Base-by-base conservation (phyloP, 1,140 invertebrate genomes). In the Lutraria rhynchaena region DNA sequence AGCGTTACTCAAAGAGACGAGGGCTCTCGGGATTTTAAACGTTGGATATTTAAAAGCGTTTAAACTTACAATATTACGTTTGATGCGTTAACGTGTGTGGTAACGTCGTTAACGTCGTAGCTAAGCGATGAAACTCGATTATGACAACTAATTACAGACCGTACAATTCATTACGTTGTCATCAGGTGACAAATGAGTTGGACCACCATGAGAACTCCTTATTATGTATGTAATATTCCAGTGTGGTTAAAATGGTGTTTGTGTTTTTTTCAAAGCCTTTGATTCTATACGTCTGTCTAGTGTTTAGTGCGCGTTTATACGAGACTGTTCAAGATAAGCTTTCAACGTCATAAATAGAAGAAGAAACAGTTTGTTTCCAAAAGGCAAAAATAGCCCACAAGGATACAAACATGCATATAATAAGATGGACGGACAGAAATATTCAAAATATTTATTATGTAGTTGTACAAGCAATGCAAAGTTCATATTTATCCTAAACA, bases 81-180 rank as follows among this genome's bases (percentile, higher is more conserved):
- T 46, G 41, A 27, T 29, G 58, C 57, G 44, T 51, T 55, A 74
- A 65, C 65, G 71, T 76, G 71, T 82, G 81, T 75, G 70, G 78
- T 49, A 60, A 33, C 19, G 24, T 60, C 41, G 46, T 71, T 60
- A 73, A 55, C 44, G 76, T 46, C 55, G 49, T 11, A 13, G 33
- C 31, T 2, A 29, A 37, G 24, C 69, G 44, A 33, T 60, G 29
- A 51, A 15, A 22, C 78, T 53, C 44, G 29, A 81, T 51, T 61
- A 63, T 65, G 33, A 73, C 67, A 65, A 65, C 71, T 74, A 61
- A 82, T 82, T 53, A 63, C 60, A 37, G 57, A 49, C 13, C 46
- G 51, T 46, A 57, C 55, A 37, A 65, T 82, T 82, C 60, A 74
- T 74, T 74, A 82, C 73, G 41, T 55, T 80, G 76, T 80, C 63